These are phyloP conservation scores for Salticus scenicus DNA, from an alignment of 2,888 invertebrate genomes.

Conservation along the genomic window DNA sequence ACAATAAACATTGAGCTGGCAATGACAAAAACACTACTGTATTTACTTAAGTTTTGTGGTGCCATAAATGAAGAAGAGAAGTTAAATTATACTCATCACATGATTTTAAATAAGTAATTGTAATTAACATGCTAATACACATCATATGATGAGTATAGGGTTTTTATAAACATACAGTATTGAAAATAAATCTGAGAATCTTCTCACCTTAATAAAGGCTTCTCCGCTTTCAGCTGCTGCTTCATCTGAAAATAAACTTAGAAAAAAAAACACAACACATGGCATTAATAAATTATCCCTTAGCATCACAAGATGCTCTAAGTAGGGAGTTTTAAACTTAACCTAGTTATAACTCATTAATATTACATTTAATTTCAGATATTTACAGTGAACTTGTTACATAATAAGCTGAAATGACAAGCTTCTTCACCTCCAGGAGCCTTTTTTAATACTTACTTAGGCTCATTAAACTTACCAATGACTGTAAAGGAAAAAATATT, in stretches of 20 bases:
- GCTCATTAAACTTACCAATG: constrained; percentile 5
- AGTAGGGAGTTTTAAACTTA: too few relatives aligned
- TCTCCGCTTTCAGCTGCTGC: constrained; percentile 26
- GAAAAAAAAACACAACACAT: constrained; percentile 14
- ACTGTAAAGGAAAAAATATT: neutral
- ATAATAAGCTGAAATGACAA: neutral
- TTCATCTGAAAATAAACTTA: constrained; percentile 63
- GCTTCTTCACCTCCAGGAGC: neutral
- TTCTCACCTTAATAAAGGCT: constrained; percentile 53
- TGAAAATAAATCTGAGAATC: too few relatives aligned
- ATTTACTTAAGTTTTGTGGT: constrained; percentile 54
- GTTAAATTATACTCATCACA: neutral
- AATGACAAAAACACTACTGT: constrained; percentile 26
- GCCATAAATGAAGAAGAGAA: constrained; percentile 63
- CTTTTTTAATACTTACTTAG: constrained; percentile 20
- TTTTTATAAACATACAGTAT: too few relatives aligned
- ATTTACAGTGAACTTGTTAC: constrained; percentile 13
- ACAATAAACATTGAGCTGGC: constrained; percentile 39
- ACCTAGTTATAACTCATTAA: too few relatives aligned
- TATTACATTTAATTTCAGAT: too few relatives aligned
- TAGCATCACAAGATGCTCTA: too few relatives aligned
- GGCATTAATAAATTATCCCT: too few relatives aligned
- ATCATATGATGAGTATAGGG: neutral
- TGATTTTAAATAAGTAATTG: neutral
- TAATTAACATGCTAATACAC: neutral